Conservation (phyloP, 2,888 invertebrate species). For the Rotaria sp. region DNA sequence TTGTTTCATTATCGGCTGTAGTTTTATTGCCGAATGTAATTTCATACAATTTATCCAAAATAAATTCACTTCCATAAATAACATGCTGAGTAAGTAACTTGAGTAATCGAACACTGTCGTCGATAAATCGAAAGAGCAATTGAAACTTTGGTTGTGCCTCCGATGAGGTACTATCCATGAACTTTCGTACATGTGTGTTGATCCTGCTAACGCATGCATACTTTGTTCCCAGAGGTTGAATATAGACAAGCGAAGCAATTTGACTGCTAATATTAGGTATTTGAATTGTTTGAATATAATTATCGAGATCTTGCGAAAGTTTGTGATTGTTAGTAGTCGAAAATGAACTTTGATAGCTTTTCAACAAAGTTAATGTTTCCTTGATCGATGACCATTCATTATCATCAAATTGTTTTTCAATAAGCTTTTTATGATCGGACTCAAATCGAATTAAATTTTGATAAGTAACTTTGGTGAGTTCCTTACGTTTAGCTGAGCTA, state of each 20-base stretch:
- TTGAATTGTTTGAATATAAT: background rate
- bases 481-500: background rate
- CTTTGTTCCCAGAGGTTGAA: background rate
- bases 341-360: background rate
- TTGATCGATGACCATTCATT: no score
- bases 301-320: background rate
- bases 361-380: background rate
- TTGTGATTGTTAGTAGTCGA: background rate
- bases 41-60: background rate
- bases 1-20: no score
- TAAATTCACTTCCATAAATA: background rate
- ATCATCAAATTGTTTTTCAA: no score
- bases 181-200: no score
- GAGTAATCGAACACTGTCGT: background rate
- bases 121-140: background rate
- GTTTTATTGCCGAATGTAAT: background rate
- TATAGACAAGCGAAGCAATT: background rate
- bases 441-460: background rate
- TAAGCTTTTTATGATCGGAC: no score
- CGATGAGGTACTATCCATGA: rapidly evolving
- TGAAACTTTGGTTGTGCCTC: background rate
- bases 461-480: background rate
- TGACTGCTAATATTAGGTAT: background rate
- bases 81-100: background rate
- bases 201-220: background rate